These are phyloP conservation scores for Ophiodon elongatus DNA, from an alignment of 2,113 vertebrate species.

Conservation along the genomic window DNA sequence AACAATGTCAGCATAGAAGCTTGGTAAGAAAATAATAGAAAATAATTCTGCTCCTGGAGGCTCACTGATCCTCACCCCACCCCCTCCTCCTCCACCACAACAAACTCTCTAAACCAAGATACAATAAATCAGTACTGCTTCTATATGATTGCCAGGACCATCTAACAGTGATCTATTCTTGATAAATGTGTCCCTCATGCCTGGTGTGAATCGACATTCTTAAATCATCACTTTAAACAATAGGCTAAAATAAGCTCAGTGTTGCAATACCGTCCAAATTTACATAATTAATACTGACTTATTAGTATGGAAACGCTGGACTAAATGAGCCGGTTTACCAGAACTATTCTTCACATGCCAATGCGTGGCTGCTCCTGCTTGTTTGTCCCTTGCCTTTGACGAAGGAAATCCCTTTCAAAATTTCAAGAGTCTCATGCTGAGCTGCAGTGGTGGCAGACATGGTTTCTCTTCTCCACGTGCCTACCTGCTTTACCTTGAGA, in stretches of 20 bases:
- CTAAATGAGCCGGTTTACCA: constrained; percentile 23
- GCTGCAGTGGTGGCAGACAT: constrained; percentile 27
- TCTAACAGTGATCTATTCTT: background rate
- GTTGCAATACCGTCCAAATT: background rate
- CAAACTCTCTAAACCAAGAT: constrained; percentile 9
- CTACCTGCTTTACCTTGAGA: background rate
- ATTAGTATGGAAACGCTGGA: constrained; percentile 10
- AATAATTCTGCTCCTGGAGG: constrained; percentile 24
- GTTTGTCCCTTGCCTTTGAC: constrained; percentile 26
- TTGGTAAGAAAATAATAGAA: background rate
- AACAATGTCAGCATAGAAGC: constrained; percentile 16
- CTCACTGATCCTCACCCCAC: constrained; percentile 1
- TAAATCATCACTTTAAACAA: background rate
- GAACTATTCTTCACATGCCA: constrained; percentile 16
- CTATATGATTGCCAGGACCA: background rate
- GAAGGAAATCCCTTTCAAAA: constrained; percentile 36
- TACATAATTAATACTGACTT: background rate
- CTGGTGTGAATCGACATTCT: background rate
- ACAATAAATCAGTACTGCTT: background rate
- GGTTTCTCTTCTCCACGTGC: constrained; percentile 2
- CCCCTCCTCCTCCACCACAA: background rate
- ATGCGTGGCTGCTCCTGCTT: constrained; percentile 30
- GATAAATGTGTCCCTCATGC: background rate
- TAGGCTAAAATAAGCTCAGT: background rate
- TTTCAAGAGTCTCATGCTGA: constrained; percentile 44